Evolutionary conservation across 2,113 vertebrate species (phyloP).

Genomic region (Maccullochella peelii): DNA sequence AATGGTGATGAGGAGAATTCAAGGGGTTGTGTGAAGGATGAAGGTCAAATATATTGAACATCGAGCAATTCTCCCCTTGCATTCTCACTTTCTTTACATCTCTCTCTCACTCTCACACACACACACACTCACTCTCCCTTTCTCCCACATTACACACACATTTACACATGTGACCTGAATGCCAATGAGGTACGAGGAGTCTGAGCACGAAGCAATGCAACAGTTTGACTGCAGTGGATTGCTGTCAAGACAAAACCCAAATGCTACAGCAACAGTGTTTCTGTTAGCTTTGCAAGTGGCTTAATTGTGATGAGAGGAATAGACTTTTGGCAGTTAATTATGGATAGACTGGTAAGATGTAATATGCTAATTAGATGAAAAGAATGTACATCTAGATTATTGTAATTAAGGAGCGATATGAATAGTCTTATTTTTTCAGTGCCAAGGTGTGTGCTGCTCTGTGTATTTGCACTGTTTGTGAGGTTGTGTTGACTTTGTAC

Average conservation of each 20-base stretch:
- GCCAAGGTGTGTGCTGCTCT: neutral
- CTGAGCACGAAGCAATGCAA: constrained; percentile 81
- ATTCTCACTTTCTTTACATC: constrained; percentile 45
- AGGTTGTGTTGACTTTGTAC: neutral
- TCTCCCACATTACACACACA: constrained; percentile 43
- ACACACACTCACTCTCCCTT: constrained; percentile 1
- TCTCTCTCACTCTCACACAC: neutral
- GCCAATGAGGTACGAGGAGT: constrained; percentile 73
- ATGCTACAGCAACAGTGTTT: constrained; percentile 32
- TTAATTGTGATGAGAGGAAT: neutral
- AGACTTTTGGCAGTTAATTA: neutral
- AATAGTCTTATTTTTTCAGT: neutral
- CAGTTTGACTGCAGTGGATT: constrained; percentile 81
- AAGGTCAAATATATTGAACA: constrained; percentile 40
- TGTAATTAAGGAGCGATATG: neutral
- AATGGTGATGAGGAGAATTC: constrained; percentile 36
- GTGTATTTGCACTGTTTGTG: neutral
- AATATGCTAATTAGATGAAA: neutral
- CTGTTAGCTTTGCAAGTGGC: constrained; percentile 12
- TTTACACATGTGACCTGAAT: constrained; percentile 54
- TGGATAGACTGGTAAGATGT: neutral
- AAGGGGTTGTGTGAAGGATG: constrained; percentile 34
- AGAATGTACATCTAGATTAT: neutral
- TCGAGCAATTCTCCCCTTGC: constrained; percentile 20
- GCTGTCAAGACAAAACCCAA: constrained; percentile 61